Conservation (phyloP, 2,888 invertebrate species). For the Xestia c-nigrum region DNA sequence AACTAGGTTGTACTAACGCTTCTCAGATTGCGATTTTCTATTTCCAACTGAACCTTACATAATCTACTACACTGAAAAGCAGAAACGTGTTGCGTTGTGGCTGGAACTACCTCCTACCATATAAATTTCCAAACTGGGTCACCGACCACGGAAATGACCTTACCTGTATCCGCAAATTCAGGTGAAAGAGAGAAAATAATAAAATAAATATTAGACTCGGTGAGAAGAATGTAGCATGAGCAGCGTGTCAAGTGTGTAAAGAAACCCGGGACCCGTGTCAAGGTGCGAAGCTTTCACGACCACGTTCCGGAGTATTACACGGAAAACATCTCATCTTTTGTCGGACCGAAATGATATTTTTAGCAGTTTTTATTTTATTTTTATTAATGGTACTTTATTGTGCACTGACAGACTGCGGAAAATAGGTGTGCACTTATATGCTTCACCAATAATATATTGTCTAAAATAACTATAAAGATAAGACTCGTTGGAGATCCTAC, state of each 20-base stretch:
- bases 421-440: not conserved
- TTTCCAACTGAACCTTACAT: not conserved
- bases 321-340: conserved; percentile 50
- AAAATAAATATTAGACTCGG: conserved; percentile 46
- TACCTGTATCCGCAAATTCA: conserved; percentile 1
- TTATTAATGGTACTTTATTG: not conserved
- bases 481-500: not conserved
- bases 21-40: not conserved
- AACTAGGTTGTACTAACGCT: not conserved
- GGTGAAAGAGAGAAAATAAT: conserved; percentile 25
- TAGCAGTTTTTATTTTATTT: conserved; percentile 15
- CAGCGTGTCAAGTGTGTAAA: conserved; percentile 42
- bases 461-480: not conserved
- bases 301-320: conserved; percentile 35
- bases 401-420: not conserved
- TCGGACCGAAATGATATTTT: conserved; percentile 27
- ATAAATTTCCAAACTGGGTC: conserved; percentile 14
- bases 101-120: not conserved
- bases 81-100: not conserved
- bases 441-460: not conserved
- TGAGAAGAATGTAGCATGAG: conserved; percentile 32
- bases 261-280: conserved; percentile 58
- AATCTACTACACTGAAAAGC: not conserved
- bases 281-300: conserved; percentile 47
- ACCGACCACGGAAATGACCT: conserved; percentile 29